Conservation (phyloP, 2,797 vertebrate species). For the Onychomys torridus region DNA sequence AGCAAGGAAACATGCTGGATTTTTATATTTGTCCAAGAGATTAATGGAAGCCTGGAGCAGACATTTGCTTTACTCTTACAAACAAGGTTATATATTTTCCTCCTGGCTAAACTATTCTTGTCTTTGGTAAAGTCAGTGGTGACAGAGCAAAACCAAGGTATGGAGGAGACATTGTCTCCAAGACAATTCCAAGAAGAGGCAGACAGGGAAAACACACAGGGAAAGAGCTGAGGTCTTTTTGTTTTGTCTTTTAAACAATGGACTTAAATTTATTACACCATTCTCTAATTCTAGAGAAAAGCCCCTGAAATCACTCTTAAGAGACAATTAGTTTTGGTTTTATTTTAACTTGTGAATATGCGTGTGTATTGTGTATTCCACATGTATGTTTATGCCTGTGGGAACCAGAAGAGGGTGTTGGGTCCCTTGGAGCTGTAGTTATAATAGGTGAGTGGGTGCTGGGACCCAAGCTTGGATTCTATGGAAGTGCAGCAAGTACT, state of each 20-base stretch:
- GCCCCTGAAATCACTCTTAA: neutral
- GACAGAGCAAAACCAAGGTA: neutral
- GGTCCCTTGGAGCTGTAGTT: neutral
- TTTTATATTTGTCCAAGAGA: conserved; percentile 80
- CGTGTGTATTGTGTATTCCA: neutral
- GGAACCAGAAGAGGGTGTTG: neutral
- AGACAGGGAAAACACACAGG: neutral
- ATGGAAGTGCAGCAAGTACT: neutral
- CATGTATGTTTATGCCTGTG: neutral
- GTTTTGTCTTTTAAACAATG: neutral
- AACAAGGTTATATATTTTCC: conserved; percentile 37
- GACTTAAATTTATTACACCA: neutral
- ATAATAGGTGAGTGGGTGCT: neutral
- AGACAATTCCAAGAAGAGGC: neutral
- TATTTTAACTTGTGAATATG: neutral
- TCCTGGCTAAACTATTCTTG: neutral
- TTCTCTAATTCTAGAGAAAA: conserved; percentile 41
- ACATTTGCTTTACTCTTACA: conserved; percentile 74
- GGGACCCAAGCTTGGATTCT: neutral
- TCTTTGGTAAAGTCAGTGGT: neutral
- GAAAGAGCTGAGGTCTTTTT: neutral
- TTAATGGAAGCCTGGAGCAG: conserved; percentile 74
- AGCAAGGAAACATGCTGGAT: conserved; percentile 80
- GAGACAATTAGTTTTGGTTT: neutral
- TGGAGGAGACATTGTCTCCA: neutral